phyloP scores from a whole-genome alignment of 2,797 vertebrate species.

The Tokudaia tokunoshimensis region DNA sequence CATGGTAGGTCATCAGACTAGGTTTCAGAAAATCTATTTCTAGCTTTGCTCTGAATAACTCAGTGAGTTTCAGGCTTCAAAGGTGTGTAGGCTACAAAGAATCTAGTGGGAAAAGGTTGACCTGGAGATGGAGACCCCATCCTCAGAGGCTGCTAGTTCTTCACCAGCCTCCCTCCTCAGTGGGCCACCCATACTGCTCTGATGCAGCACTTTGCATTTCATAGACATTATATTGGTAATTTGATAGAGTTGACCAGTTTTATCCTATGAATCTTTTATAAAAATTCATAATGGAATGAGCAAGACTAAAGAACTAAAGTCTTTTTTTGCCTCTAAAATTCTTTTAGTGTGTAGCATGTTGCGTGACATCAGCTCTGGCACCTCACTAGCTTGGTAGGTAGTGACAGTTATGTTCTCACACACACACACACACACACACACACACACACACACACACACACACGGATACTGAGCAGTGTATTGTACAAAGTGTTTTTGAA shows the following conservation, averaged over 20 bases:
- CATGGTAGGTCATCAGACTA: background rate
- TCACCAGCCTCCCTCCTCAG: background rate
- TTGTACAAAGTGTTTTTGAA: background rate
- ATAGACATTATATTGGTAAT: background rate
- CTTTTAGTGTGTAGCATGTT: background rate
- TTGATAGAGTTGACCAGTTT: background rate
- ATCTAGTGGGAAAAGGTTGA: background rate
- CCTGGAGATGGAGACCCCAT: background rate
- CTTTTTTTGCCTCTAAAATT: slow-evolving; percentile 18
- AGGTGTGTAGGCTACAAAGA: background rate
- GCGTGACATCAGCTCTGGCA: background rate
- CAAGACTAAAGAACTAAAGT: background rate
- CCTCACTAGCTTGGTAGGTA: no score
- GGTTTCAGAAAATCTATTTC: slow-evolving; percentile 18
- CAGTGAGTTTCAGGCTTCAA: background rate
- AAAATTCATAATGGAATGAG: background rate
- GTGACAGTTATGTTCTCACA: background rate
- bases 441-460: no score
- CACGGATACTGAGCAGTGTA: background rate
- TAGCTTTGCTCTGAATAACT: slow-evolving; percentile 20
- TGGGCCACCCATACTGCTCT: background rate
- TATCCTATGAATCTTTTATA: background rate
- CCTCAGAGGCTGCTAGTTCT: background rate
- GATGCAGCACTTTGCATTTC: background rate
- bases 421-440: no score